A percentile compares a stretch with the other conserved stretches of the same genome.
phyloP scores from a whole-genome alignment of 2,888 invertebrate genomes.

The Erynnis tages region DNA sequence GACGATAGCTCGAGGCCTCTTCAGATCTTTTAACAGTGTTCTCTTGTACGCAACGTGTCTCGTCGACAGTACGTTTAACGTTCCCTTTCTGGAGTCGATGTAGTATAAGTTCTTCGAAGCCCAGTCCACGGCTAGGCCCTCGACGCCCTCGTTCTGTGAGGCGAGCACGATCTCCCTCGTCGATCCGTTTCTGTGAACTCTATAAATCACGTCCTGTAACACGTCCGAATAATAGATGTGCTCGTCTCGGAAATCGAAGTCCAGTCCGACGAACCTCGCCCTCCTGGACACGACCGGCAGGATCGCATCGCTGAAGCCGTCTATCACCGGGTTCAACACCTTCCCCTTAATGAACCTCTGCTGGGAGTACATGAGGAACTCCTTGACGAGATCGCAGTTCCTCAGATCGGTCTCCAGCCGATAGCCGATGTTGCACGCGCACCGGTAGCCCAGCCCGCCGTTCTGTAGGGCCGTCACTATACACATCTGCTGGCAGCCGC shows the following conservation, averaged over 20 bases:
- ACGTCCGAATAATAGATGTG: conserved; percentile 99
- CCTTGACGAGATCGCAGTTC: conserved; percentile 90
- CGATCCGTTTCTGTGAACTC: conserved; percentile 89
- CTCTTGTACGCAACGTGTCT: conserved; percentile 91
- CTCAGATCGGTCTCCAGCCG: conserved; percentile 87
- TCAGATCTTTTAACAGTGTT: conserved; percentile 92
- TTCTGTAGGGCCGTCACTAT: conserved; percentile 90
- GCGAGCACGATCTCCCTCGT: conserved; percentile 94
- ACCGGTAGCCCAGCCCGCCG: conserved; percentile 91
- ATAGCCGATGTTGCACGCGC: conserved; percentile 95
- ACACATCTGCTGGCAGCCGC: conserved; percentile 96
- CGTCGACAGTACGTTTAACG: conserved; percentile 95
- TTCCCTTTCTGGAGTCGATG: conserved; percentile 96
- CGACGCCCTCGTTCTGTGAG: conserved; percentile 98
- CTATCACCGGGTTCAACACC: conserved; percentile 92
- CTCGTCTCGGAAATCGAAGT: conserved; percentile 94
- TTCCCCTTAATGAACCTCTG: conserved; percentile 97
- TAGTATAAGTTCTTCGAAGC: conserved; percentile 97
- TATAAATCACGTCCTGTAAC: conserved; percentile 95
- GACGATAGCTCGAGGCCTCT: conserved; percentile 96
- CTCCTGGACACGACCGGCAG: conserved; percentile 95
- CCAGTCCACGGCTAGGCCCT: conserved; percentile 98
- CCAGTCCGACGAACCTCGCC: conserved; percentile 96
- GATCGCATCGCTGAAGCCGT: conserved; percentile 97
- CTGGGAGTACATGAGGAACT: conserved; percentile 97